Conservation (phyloP, 2,113 vertebrate genomes). For the Eulacestoma nigropectus region DNA sequence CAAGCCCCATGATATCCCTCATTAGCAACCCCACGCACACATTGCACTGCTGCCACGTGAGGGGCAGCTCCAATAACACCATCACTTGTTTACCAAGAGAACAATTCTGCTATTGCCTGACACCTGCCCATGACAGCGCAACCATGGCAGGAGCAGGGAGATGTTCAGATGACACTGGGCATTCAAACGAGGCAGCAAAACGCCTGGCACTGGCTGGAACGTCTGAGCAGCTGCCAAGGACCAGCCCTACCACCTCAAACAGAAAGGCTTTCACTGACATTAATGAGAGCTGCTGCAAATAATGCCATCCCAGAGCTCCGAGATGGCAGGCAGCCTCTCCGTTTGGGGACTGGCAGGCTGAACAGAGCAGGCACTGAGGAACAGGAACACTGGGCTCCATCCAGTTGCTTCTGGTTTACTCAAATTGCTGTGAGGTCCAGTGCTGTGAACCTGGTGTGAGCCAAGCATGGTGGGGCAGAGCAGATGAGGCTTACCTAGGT, state of each 20-base stretch:
- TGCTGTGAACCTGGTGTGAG: background rate
- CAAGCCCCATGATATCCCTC: background rate
- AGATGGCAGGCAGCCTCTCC: background rate
- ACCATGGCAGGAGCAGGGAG: background rate
- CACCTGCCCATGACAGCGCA: background rate
- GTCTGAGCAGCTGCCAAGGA: conserved; percentile 13
- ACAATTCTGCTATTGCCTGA: conserved; percentile 35
- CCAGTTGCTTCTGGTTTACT: background rate
- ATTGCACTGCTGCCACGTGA: background rate
- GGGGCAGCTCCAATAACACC: background rate
- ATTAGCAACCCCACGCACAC: background rate
- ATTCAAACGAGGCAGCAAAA: background rate
- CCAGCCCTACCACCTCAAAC: background rate
- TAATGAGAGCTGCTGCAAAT: background rate
- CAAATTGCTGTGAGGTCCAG: background rate
- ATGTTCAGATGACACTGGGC: background rate
- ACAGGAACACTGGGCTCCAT: background rate
- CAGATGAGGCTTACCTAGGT: background rate
- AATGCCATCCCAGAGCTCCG: conserved; percentile 12
- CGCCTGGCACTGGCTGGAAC: conserved; percentile 47
- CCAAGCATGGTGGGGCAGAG: background rate
- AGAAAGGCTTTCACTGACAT: conserved; percentile 52
- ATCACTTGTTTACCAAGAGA: conserved; percentile 49
- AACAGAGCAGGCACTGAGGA: conserved; percentile 1
- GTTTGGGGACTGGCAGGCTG: background rate